Conservation (phyloP, 2,113 vertebrate species). For the Vulpes lagopus region DNA sequence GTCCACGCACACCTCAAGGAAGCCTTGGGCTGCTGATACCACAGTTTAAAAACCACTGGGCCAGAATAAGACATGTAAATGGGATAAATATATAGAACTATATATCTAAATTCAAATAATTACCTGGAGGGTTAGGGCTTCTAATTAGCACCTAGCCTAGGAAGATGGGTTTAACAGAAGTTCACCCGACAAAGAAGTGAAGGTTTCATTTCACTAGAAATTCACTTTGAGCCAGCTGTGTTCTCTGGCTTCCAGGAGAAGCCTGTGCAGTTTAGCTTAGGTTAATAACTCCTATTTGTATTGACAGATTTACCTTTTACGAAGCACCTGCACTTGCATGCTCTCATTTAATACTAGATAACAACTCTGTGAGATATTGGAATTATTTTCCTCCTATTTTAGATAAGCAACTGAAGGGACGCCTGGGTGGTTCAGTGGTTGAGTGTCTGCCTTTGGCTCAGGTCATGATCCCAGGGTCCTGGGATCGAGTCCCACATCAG, state of each 20-base stretch:
- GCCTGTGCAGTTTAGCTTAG: neutral
- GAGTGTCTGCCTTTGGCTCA: no score
- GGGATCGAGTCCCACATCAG: no score
- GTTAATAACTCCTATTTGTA: constrained; percentile 35
- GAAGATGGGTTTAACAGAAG: neutral
- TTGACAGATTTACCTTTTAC: constrained; percentile 10
- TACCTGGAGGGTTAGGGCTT: neutral
- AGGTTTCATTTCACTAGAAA: constrained; percentile 41
- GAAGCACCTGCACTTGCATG: neutral
- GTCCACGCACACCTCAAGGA: neutral
- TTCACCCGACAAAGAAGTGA: neutral
- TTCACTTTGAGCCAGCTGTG: neutral
- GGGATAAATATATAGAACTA: neutral
- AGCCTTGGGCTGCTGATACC: neutral
- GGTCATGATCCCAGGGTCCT: no score
- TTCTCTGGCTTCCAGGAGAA: neutral
- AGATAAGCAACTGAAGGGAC: neutral
- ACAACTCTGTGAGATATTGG: neutral
- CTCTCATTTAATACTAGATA: neutral
- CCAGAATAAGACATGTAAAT: constrained; percentile 14
- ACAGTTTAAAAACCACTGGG: neutral
- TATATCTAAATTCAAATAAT: neutral
- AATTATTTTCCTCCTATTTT: neutral
- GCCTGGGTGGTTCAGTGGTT: no score
- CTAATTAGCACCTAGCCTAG: neutral